A percentile compares a stretch with the other conserved stretches of the same genome.
phyloP scores from a whole-genome alignment of 2,888 invertebrate genomes.

The Euphydryas editha region DNA sequence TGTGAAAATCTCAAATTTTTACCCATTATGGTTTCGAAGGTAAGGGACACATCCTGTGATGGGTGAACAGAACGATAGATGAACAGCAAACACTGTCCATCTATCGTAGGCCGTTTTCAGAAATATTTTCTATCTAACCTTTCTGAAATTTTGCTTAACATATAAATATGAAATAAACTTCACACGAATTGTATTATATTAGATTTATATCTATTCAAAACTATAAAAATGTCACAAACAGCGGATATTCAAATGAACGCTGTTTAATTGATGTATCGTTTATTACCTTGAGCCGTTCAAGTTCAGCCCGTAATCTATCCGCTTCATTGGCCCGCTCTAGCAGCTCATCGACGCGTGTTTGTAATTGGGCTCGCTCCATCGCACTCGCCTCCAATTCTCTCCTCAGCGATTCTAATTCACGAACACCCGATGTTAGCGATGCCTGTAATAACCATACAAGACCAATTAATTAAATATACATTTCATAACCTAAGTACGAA shows the following conservation, averaged over 20 bases:
- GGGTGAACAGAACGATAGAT: no score
- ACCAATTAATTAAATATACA: not conserved
- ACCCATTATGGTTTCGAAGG: no score
- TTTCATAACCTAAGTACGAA: not conserved
- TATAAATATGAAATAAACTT: no score
- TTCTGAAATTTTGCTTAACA: no score
- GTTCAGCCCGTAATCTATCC: slow-evolving; percentile 86
- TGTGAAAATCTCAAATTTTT: no score
- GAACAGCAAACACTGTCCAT: no score
- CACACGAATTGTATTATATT: no score
- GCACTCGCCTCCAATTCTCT: slow-evolving; percentile 85
- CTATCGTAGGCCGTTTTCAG: no score
- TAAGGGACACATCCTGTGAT: no score
- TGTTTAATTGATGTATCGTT: not conserved
- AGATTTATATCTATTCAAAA: no score
- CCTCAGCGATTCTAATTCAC: slow-evolving; percentile 86
- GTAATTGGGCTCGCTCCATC: slow-evolving; percentile 86
- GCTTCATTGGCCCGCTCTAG: slow-evolving; percentile 87
- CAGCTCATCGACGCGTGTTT: slow-evolving; percentile 84
- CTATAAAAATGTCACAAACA: not conserved
- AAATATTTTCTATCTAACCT: no score
- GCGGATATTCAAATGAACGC: not conserved
- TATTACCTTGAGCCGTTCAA: slow-evolving; percentile 87
- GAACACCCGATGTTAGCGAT: slow-evolving; percentile 75
- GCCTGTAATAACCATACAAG: slow-evolving; percentile 47